Percentiles rank a stretch among this genome's conserved stretches.
phyloP scores from a whole-genome alignment of 2,113 vertebrate genomes.

The Brachyistius frenatus region DNA sequence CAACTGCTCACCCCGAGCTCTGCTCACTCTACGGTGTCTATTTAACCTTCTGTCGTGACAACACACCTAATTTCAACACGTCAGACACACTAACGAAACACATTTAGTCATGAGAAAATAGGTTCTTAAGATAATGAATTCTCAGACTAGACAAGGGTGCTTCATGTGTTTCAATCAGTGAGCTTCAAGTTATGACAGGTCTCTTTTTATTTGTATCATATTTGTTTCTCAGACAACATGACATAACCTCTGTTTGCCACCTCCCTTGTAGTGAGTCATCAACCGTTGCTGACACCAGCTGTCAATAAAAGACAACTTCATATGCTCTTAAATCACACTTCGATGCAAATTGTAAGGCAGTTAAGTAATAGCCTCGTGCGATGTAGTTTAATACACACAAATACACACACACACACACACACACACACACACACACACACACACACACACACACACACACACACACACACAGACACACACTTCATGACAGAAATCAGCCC shows the following conservation, averaged over 20 bases:
- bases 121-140: constrained; percentile 13
- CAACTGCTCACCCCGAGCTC: constrained; percentile 63
- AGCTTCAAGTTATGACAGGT: constrained; percentile 55
- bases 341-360: constrained; percentile 25
- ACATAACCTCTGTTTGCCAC: background rate
- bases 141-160: constrained; percentile 4
- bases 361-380: constrained; percentile 15
- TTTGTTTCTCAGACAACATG: constrained; percentile 49
- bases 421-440: background rate
- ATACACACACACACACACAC: background rate
- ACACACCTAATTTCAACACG: constrained; percentile 39
- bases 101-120: constrained; percentile 40
- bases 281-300: background rate
- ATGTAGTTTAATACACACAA: constrained; percentile 1
- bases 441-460: background rate
- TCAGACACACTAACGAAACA: constrained; percentile 67
- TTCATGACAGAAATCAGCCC: constrained; percentile 29
- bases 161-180: constrained; percentile 50
- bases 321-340: constrained; percentile 32
- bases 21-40: constrained; percentile 28
- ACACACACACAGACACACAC: constrained; percentile 2
- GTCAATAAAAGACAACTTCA: constrained; percentile 34
- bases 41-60: constrained; percentile 38
- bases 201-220: constrained; percentile 43
- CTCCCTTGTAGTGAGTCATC: constrained; percentile 41